Base-by-base conservation (phyloP, 92 coral and sea anemone species). In the Porites lobata region DNA sequence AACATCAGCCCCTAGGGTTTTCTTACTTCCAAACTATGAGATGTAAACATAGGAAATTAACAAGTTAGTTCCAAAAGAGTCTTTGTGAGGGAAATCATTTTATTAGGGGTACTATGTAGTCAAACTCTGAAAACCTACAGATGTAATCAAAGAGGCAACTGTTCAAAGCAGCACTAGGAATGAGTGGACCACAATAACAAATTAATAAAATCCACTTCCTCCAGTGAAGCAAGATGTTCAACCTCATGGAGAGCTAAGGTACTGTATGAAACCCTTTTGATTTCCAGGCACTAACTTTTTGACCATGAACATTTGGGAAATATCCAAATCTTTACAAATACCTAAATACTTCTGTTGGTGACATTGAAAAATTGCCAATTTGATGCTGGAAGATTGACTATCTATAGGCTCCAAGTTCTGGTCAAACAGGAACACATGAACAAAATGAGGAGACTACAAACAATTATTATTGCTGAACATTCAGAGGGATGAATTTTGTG, bases 21-120 rank as follows among this genome's bases (percentile, higher is more conserved):
- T 13, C 29, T 18, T 8, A 57, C 89, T 85, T 79, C 89, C 89
- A 85, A 76, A 85, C 89, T 29, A 29, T 85, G 52, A 8, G 59
- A 64, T 17, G 32, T 15, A 63, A n/a, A 5, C 11, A 52, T 38
- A 51, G 17, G 18, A 65, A 80, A 50, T 21, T 65, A 65, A 65
- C 71, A 65, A 59, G 15, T 8, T 17, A 18, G 78, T 73, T 17
- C 14, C 58, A 18, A 50, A 15, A 2, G 18, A n/a, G 21, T 72
- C 58, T 50, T n/a, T 29, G 29, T 18, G 7, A 54, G 58, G 13
- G 58, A 54, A 54, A 29, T 3, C 2, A 18, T 8, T 10, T 8
- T 19, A 4, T 7, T 65, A 29, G 32, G 32, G 32, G 32, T 29
- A 29, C 32, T 29, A 29, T 29, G 32, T 29, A 29, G 32, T 29